These are phyloP conservation scores for Phymastichus coffea DNA, from an alignment of 1,140 invertebrate genomes.

Conservation along the genomic window DNA sequence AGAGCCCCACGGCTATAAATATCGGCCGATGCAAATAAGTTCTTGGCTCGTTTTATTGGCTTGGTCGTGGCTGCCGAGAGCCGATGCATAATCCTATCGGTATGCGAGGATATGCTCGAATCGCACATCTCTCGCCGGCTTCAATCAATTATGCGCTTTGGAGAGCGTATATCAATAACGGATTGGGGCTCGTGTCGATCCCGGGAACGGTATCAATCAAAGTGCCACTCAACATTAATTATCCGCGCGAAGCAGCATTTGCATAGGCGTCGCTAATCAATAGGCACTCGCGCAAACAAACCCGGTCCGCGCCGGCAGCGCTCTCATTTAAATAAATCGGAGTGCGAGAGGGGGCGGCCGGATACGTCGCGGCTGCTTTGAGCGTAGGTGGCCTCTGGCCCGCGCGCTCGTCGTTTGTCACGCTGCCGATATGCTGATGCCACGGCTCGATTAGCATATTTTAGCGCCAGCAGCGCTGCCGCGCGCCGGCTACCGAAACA, in stretches of 20 bases:
- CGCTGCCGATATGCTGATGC: constrained; percentile 56
- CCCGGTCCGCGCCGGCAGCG: too few species aligned
- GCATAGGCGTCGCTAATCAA: background rate
- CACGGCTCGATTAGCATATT: constrained; percentile 54
- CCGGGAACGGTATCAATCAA: constrained; percentile 1
- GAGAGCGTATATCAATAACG: background rate
- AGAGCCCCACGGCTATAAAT: constrained; percentile 5
- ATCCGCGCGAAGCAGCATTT: too few species aligned
- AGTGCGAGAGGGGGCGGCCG: constrained; percentile 2
- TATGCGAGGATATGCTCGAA: constrained; percentile 10
- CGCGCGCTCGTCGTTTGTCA: constrained; percentile 54
- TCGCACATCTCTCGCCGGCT: background rate
- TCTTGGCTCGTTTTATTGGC: background rate
- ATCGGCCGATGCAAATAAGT: constrained; percentile 22
- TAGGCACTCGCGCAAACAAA: background rate
- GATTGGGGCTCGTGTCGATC: too few species aligned
- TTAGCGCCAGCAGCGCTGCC: constrained; percentile 27
- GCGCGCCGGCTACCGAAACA: too few species aligned
- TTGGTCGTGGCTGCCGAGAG: background rate
- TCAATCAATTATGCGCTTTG: constrained; percentile 12
- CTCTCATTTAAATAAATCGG: too few species aligned
- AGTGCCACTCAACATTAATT: constrained; percentile 8
- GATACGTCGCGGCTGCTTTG: too few species aligned
- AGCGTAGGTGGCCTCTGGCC: constrained; percentile 56
- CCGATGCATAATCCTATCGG: constrained; percentile 22